Evolutionary conservation across 2,888 invertebrate species (phyloP).

Genomic region (Microchrysa polita): DNA sequence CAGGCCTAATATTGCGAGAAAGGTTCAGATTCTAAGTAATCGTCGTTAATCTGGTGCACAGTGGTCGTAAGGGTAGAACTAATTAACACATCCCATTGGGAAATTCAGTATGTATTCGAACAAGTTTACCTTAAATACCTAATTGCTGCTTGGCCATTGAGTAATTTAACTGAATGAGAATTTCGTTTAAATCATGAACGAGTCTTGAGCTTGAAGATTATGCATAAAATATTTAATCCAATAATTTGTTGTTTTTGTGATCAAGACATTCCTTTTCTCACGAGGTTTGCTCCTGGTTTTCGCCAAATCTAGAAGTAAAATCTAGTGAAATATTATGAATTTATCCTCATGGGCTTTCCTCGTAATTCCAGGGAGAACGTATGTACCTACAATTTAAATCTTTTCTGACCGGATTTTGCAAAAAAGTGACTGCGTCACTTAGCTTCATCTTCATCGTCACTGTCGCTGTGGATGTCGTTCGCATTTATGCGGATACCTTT

Average conservation of each 20-base stretch:
- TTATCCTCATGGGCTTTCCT: conserved; percentile 11
- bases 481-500: not conserved
- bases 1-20: conserved; percentile 50
- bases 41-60: conserved; percentile 44
- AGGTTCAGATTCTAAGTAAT: conserved; percentile 49
- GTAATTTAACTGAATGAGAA: too few species aligned
- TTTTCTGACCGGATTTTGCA: conserved; percentile 6
- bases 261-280: too few species aligned
- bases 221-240: too few species aligned
- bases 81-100: conserved; percentile 48
- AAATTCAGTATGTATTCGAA: not conserved
- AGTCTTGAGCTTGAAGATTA: too few species aligned
- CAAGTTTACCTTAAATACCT: too few species aligned
- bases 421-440: conserved; percentile 22
- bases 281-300: not conserved
- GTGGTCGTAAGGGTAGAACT: conserved; percentile 48
- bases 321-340: not conserved
- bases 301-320: conserved; percentile 20
- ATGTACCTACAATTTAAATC: conserved; percentile 30
- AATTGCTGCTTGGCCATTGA: too few species aligned
- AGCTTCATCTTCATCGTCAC: conserved; percentile 27
- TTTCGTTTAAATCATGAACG: too few species aligned
- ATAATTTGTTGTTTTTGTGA: too few species aligned
- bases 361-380: conserved; percentile 1
- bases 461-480: not conserved